Evolutionary conservation across 2,888 invertebrate genomes (phyloP).

Genomic region (Microdon myrmicae): DNA sequence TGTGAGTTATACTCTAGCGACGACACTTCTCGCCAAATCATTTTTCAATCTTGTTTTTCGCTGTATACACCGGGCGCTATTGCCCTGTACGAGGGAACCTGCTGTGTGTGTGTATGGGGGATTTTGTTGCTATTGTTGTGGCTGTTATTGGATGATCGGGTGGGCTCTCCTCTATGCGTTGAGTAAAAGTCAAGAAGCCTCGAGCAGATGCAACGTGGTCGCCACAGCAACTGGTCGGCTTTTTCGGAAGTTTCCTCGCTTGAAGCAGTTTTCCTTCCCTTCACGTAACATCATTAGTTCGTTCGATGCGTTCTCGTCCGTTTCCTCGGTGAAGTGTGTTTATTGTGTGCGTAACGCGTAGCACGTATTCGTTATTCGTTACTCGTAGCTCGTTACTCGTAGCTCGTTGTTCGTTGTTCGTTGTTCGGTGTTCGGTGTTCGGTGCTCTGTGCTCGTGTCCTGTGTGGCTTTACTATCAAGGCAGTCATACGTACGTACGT

Average conservation of each 20-base stretch:
- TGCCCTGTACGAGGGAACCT: slow-evolving; percentile 18
- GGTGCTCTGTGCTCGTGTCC: background rate
- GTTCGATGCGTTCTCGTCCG: slow-evolving; percentile 13
- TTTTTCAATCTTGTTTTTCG: slow-evolving; percentile 48
- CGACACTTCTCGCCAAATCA: slow-evolving; percentile 44
- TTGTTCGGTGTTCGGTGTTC: slow-evolving; percentile 2
- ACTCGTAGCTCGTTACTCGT: slow-evolving; percentile 4
- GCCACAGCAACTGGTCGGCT: slow-evolving; percentile 59
- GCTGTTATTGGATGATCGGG: slow-evolving; percentile 38
- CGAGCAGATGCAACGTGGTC: slow-evolving; percentile 61
- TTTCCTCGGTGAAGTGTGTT: slow-evolving; percentile 3
- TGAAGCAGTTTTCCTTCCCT: slow-evolving; percentile 24
- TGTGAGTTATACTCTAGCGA: slow-evolving; percentile 35
- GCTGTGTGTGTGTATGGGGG: slow-evolving; percentile 37
- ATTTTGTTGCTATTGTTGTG: slow-evolving; percentile 29
- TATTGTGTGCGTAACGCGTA: background rate
- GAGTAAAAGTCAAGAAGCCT: slow-evolving; percentile 59
- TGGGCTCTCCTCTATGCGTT: slow-evolving; percentile 39
- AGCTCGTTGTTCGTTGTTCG: slow-evolving; percentile 10
- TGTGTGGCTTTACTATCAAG: slow-evolving; percentile 1
- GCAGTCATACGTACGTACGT: background rate
- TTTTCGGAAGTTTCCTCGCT: slow-evolving; percentile 44
- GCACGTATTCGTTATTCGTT: background rate
- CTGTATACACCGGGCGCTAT: slow-evolving; percentile 24
- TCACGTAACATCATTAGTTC: slow-evolving; percentile 12